Evolutionary conservation across 2,113 vertebrate genomes (phyloP), one percentile per base, ranked within the genome.

Genomic region (Hippocampus guttulatus): DNA sequence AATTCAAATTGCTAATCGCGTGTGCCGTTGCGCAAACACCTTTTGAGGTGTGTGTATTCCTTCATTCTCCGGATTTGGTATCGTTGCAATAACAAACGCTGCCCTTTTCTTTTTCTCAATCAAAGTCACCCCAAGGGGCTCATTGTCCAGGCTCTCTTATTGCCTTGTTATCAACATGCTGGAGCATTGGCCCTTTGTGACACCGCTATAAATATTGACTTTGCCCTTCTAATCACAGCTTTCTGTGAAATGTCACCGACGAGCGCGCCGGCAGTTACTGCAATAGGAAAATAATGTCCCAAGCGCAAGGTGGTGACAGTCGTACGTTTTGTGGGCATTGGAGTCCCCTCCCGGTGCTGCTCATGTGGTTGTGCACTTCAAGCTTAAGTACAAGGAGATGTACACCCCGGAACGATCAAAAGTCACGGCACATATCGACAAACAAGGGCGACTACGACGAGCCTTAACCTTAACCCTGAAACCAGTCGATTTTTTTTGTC

Each of bases 121-220:
- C 88, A 88, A 78, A 84, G 77, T 71, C 73, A 74, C 78, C 84
- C 76, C 75, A 64, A 75, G 85, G 87, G 86, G 68, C 81, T 86
- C 67, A 76, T 88, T 87, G 85, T 83, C 67, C 76, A 38, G 72
- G 66, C 58, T 74, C 73, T 82, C 77, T 72, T 76, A 84, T 85
- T 86, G 78, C 77, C 83, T 84, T 85, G 88, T 87, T 90, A 90
- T 85, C 81, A 88, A 78, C 86, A 80, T 15, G 80, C 82, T 74
- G 80, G 70, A 76, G 71, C 64, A 64, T 58, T 21, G 78, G 66
- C 64, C 81, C 80, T 70, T 52, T 74, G 83, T 85, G 83, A 79
- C 70, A 78, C 74, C 33, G 63, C 80, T 71, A 78, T 86, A 89
- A 87, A 84, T 87, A 87, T 78, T 82, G 73, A 81, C 77, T 74